Evolutionary conservation across 2,797 vertebrate species (phyloP).

Genomic region (Rallus crepitans): DNA sequence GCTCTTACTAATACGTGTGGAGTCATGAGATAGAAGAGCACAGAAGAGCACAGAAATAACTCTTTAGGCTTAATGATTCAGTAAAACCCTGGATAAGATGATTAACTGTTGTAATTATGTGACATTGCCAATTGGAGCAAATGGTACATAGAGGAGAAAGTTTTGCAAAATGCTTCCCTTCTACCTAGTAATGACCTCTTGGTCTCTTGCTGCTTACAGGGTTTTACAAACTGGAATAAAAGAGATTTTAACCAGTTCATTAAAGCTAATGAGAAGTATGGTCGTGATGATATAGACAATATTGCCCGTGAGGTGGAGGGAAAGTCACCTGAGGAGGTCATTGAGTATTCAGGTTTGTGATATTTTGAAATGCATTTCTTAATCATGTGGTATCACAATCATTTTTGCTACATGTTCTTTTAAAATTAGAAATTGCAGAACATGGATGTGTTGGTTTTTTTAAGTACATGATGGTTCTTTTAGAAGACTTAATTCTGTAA

Average conservation of each 20-base stretch:
- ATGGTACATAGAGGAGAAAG: background rate
- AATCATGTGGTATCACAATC: background rate
- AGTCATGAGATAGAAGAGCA: too few species aligned
- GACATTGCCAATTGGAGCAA: background rate
- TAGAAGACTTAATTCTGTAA: background rate
- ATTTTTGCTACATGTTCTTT: background rate
- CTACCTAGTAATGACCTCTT: background rate
- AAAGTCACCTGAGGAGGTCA: constrained; percentile 89
- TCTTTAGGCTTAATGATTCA: constrained; percentile 3
- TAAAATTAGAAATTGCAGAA: background rate
- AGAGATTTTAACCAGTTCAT: constrained; percentile 91
- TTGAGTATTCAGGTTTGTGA: constrained; percentile 88
- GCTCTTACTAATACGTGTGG: background rate
- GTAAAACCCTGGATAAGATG: constrained; percentile 3
- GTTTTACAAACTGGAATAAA: constrained; percentile 91
- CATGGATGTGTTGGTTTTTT: background rate
- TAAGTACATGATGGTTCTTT: background rate
- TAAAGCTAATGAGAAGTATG: constrained; percentile 91
- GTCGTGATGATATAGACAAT: constrained; percentile 89
- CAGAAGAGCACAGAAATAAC: background rate
- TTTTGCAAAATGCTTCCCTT: background rate
- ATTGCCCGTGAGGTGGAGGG: constrained; percentile 90
- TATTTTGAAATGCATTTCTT: background rate
- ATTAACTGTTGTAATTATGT: background rate
- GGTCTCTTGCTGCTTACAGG: constrained; percentile 74